A percentile compares a stretch with the other conserved stretches of the same genome.
These are phyloP conservation scores for Leucania comma DNA, from an alignment of 2,888 invertebrate genomes.

Conservation along the genomic window DNA sequence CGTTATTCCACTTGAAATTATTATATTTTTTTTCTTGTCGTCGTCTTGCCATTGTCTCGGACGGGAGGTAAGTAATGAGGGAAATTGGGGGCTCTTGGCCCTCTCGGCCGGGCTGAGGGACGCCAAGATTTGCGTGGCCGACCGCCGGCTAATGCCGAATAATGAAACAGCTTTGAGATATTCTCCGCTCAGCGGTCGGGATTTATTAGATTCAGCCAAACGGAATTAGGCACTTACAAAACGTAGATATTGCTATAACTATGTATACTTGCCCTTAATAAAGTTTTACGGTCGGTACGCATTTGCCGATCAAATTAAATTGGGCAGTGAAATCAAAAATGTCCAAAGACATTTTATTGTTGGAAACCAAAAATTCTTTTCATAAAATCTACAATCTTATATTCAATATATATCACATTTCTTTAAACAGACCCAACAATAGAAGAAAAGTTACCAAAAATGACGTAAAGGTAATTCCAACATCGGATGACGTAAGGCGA, in stretches of 20 bases:
- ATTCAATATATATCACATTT: not conserved
- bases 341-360: not conserved
- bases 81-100: slow-evolving; percentile 88
- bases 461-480: slow-evolving; percentile 51
- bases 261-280: slow-evolving; percentile 62
- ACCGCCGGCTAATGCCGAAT: slow-evolving; percentile 88
- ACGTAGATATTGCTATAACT: slow-evolving; percentile 66
- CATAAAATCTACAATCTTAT: slow-evolving; percentile 4
- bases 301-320: slow-evolving; percentile 51
- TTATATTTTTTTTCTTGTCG: slow-evolving; percentile 89
- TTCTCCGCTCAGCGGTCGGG: slow-evolving; percentile 82
- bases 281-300: slow-evolving; percentile 54
- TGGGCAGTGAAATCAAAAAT: slow-evolving; percentile 28
- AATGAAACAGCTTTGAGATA: slow-evolving; percentile 89
- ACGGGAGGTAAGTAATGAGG: slow-evolving; percentile 90
- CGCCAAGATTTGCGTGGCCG: slow-evolving; percentile 88
- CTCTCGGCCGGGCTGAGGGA: slow-evolving; percentile 76
- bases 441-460: slow-evolving; percentile 38
- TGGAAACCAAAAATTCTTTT: not conserved
- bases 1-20: slow-evolving; percentile 91
- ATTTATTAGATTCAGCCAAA: slow-evolving; percentile 87
- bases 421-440: slow-evolving; percentile 26
- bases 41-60: slow-evolving; percentile 90
- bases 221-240: slow-evolving; percentile 81
- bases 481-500: slow-evolving; percentile 49